Base-by-base conservation (phyloP, 2,797 vertebrate species). In the Halcyon smyrnensis region DNA sequence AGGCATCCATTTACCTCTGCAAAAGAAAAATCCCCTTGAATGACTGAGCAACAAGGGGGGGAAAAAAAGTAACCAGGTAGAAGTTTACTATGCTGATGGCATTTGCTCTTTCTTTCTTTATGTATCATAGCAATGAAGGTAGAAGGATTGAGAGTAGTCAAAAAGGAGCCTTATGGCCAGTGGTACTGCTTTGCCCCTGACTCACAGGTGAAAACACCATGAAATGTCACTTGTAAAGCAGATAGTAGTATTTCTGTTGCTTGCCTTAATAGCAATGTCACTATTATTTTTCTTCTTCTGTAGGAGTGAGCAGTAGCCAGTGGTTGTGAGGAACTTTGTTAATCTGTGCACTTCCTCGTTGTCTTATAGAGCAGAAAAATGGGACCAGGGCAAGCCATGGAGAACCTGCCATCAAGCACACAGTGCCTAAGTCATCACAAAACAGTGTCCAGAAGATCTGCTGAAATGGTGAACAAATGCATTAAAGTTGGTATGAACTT, bases 361-460 rank as follows among this genome's bases (percentile, higher is more conserved):
- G 30, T 80, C 28, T 92, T 11, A 8, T 54, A 98, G 97, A 95
- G 50, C 82, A 97, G 53, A 97, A 98, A 71, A 98, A 98, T 75
- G 98, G 98, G 46, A 96, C 94, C 83, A 62, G 99, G 81, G 63
- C 99, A 98, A 94, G 95, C 98, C 76, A 95, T 94, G 41, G 98
- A 99, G 92, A 98, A 98, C 48, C 97, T 99, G 59, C 90, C 98
- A 70, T 97, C 98, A 56, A 94, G 94, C 46, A 98, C 98, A 92
- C 87, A 97, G 28, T 82, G 94, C 28, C 63, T 85, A 11, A 96
- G 83, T 51, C 94, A n/a, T 21, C 36, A 15, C 67, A 12, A 91
- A 97, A 14, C 84, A 97, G 24, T 34, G 92, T 48, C 97, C 96
- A 84, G 95, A 97, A 41, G 85, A 39, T 75, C 67, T 73, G 9